Percentiles rank a stretch among this genome's conserved stretches.
These are phyloP conservation scores for Melanotaenia pygmaea DNA, from an alignment of 2,797 vertebrate species.

Conservation along the genomic window DNA sequence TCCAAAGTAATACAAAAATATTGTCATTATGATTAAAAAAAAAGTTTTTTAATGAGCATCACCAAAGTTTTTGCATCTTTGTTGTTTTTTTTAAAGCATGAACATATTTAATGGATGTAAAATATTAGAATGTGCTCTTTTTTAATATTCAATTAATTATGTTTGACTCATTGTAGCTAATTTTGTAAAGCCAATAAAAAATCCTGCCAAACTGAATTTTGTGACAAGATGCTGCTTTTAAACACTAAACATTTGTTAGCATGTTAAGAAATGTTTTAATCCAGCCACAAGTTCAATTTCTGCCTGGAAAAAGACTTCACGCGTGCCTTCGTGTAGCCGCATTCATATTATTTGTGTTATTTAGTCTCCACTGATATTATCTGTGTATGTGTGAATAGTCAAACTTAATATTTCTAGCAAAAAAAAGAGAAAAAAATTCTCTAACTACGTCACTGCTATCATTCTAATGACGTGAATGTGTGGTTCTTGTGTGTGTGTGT, in stretches of 20 bases:
- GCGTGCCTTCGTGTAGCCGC: background rate
- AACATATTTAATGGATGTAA: slow-evolving; percentile 2
- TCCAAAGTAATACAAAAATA: background rate
- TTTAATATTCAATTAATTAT: slow-evolving; percentile 5
- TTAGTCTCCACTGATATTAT: background rate
- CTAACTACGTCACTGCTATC: slow-evolving; percentile 64
- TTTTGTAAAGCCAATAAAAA: slow-evolving; percentile 49
- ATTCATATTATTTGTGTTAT: background rate
- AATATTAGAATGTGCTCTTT: slow-evolving; percentile 33
- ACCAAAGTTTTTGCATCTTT: slow-evolving; percentile 12
- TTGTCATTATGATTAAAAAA: background rate
- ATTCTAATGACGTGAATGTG: slow-evolving; percentile 53
- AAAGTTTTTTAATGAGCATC: background rate
- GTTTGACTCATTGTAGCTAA: slow-evolving; percentile 23
- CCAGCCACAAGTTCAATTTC: background rate
- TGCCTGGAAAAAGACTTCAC: background rate
- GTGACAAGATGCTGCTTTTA: background rate
- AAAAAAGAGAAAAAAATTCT: slow-evolving; percentile 52
- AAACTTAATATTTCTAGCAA: slow-evolving; percentile 10
- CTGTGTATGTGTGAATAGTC: slow-evolving; percentile 19
- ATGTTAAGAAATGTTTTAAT: background rate
- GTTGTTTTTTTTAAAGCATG: background rate
- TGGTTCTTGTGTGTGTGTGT: slow-evolving; percentile 6
- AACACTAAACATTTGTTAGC: background rate
- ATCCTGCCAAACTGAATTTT: background rate